These are phyloP conservation scores for Ischnus inquisitorius DNA, from an alignment of 2,888 invertebrate genomes.

Conservation along the genomic window DNA sequence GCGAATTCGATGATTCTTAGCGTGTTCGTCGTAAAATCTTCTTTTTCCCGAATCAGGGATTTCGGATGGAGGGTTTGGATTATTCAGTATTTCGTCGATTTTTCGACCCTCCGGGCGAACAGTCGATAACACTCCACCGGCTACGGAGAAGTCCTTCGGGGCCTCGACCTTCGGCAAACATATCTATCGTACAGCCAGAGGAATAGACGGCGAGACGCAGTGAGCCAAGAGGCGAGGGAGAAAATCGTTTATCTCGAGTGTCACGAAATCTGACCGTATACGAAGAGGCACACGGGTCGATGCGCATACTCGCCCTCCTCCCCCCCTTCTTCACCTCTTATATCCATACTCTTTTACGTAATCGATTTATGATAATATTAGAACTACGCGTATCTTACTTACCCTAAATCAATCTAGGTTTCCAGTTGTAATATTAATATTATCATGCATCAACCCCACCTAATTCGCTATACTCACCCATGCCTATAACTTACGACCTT, in stretches of 20 bases:
- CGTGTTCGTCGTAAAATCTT: too few species aligned
- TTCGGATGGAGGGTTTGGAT: conserved; percentile 4
- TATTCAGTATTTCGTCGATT: conserved; percentile 32
- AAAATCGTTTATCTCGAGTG: conserved; percentile 62
- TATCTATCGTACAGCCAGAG: conserved; percentile 25
- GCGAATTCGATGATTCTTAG: neutral
- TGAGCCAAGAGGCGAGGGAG: conserved; percentile 15
- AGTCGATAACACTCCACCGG: conserved; percentile 15
- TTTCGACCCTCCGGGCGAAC: neutral
- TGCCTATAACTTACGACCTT: neutral
- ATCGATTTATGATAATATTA: conserved; percentile 58
- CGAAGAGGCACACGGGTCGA: conserved; percentile 9
- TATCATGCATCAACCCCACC: neutral
- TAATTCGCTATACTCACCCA: neutral
- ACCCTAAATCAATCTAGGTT: conserved; percentile 21
- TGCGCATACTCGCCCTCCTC: neutral
- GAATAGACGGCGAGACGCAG: neutral
- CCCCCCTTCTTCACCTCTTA: too few species aligned
- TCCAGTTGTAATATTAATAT: neutral
- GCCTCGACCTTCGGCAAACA: conserved; percentile 45
- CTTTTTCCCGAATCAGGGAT: neutral
- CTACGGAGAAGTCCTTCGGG: conserved; percentile 4
- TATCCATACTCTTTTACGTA: conserved; percentile 16
- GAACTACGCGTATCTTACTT: neutral
- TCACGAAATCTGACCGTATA: conserved; percentile 52